Conservation (phyloP, 2,888 invertebrate genomes). For the Desoria tigrina region DNA sequence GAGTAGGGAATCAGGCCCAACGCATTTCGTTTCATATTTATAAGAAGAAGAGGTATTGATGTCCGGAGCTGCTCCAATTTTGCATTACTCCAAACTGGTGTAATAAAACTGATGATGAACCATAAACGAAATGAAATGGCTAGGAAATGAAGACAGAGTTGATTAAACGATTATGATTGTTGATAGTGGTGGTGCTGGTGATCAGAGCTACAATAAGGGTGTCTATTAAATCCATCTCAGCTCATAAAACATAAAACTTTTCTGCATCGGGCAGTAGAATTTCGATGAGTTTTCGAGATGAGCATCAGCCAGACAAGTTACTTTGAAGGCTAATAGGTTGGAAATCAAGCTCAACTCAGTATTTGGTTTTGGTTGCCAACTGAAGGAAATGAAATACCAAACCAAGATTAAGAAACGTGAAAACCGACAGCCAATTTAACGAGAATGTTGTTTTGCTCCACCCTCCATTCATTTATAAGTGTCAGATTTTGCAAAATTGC, state of each 20-base stretch:
- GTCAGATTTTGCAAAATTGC: slow-evolving; percentile 4
- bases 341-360: no score
- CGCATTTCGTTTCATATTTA: no score
- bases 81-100: neutral
- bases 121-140: slow-evolving; percentile 1
- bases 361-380: no score
- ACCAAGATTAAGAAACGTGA: neutral
- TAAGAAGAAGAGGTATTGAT: no score
- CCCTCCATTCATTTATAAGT: neutral
- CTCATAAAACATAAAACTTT: slow-evolving; percentile 2
- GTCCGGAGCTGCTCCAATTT: neutral
- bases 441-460: slow-evolving; percentile 9
- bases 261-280: no score
- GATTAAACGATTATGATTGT: slow-evolving; percentile 7
- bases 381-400: no score
- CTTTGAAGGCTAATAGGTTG: no score
- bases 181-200: neutral
- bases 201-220: neutral
- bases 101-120: slow-evolving; percentile 4
- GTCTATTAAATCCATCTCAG: slow-evolving; percentile 5
- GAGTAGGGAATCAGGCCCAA: neutral
- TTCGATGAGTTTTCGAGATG: no score
- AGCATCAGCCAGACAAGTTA: no score
- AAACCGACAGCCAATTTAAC: slow-evolving; percentile 10
- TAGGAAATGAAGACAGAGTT: neutral